Evolutionary conservation across 2,113 vertebrate species (phyloP), one percentile per base, ranked within the genome.

Genomic region (Leptosomus discolor): DNA sequence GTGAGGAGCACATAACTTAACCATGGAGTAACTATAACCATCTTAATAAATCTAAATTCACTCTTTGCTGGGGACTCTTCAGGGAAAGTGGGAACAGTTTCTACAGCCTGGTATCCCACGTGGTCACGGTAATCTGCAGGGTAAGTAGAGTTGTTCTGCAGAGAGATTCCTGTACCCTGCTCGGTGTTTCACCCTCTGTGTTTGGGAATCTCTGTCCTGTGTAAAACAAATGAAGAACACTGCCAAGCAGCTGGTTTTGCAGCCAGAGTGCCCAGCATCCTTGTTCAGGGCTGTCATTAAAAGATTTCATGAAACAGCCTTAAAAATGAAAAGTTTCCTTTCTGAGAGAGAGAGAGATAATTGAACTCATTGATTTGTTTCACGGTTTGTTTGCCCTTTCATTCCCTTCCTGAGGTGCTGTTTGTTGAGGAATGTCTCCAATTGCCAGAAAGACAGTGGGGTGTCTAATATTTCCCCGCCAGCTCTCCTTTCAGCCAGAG

Each of bases 351-450:
- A 95, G 94, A 91, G 92, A 94, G 97, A 97, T 98, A 98, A 98
- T 98, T 98, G 98, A 98, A 95, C 97, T 97, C 98, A 98, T 98
- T 98, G 98, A 98, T 99, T 98, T 98, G 97, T 98, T 98, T 98
- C 98, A 97, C 88, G 98, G 97, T 98, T 98, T 98, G 97, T 98
- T 97, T 98, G 98, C 96, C 98, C 98, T 98, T 98, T 97, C 96
- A 88, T 98, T 98, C 97, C 96, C 97, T 98, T 98, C 97, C 94
- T 96, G 96, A 97, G 98, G 97, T 98, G 98, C 97, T 97, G 93
- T 97, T 97, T 98, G 97, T 98, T 97, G 98, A 98, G 98, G 98
- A 98, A 98, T 98, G 98, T 98, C 98, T 98, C 97, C 98, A 97
- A 96, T 98, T 98, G 98, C 98, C 98, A 98, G 97, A 94, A 97